A percentile compares a stretch with the other conserved stretches of the same genome.
Evolutionary conservation across 2,113 vertebrate species (phyloP).

Genomic region (Lamprologus sp.): DNA sequence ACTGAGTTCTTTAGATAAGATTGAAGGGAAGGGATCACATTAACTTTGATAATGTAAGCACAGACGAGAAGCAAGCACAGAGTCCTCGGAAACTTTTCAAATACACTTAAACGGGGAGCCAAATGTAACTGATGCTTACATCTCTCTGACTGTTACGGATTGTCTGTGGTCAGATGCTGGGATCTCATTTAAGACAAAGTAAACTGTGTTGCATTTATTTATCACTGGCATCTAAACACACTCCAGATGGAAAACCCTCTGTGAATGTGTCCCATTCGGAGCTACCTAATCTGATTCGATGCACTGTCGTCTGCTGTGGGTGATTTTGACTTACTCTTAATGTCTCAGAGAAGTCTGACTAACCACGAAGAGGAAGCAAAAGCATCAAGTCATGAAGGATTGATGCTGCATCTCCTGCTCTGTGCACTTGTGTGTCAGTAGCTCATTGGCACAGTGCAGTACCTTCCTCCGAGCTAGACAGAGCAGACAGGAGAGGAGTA

Average conservation of each 20-base stretch:
- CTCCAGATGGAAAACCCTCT: conserved; percentile 10
- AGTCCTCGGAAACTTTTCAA: background rate
- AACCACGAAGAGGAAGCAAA: background rate
- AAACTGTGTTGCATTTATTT: background rate
- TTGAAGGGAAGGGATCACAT: background rate
- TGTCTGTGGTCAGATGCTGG: background rate
- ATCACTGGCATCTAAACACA: background rate
- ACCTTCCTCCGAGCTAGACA: conserved; percentile 23
- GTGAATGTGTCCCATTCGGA: background rate
- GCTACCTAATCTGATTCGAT: background rate
- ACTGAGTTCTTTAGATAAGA: background rate
- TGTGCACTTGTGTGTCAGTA: conserved; percentile 24
- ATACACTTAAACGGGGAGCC: background rate
- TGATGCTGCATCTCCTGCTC: background rate
- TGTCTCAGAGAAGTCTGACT: background rate
- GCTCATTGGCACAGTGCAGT: conserved; percentile 18
- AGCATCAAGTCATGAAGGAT: conserved; percentile 1
- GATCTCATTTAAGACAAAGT: conserved; percentile 2
- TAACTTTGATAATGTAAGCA: background rate
- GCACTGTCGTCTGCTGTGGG: background rate
- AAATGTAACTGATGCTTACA: background rate
- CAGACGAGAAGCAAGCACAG: background rate
- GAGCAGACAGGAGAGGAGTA: conserved; percentile 30
- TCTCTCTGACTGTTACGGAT: background rate
- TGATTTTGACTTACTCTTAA: background rate